Evolutionary conservation across 2,113 vertebrate species (phyloP), one percentile per base, ranked within the genome.

Genomic region (Hymenochirus boettgeri): DNA sequence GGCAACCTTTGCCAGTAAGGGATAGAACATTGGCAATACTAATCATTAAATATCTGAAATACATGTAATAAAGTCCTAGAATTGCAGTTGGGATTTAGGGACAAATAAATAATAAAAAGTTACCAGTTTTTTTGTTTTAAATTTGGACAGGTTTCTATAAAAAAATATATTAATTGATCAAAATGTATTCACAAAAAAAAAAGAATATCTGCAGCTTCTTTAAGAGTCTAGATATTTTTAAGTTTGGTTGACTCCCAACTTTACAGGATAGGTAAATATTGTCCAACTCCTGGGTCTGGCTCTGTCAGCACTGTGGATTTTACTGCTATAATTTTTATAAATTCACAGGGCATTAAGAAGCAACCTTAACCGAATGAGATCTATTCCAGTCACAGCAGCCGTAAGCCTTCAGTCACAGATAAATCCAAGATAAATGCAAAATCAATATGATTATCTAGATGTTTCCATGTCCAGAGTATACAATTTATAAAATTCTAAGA

Each of bases 381-480:
- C 55, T 39, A 59, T 67, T 67, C 64, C 48, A 58, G 56, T 67
- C 64, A 67, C 64, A 67, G 64, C 55, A 59, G 46, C 56, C 29
- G 56, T 59, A 59, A 67, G 64, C 55, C 64, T 56, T 67, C 64
- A 67, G 59, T 59, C 64, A 67, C 55, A 52, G 64, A 67, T 66
- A 66, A 66, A 58, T 59, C 64, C 64, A 52, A 67, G 64, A 67
- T 67, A 67, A 67, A 56, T 67, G 56, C 48, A 57, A 67, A 67
- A 67, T 67, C 64, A 67, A 67, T 67, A 52, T 59, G 50, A 67
- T 67, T 67, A 67, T 67, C 55, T 52, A 37, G 56, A 67, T 58
- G 64, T 59, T 67, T 67, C 64, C 64, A 67, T 67, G 64, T 52
- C 56, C 56, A 52, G 64, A 67, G 55, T 58, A 52, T 67, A 57